Evolutionary conservation across 1,140 invertebrate species (phyloP).

Genomic region (Chelonus insularis): DNA sequence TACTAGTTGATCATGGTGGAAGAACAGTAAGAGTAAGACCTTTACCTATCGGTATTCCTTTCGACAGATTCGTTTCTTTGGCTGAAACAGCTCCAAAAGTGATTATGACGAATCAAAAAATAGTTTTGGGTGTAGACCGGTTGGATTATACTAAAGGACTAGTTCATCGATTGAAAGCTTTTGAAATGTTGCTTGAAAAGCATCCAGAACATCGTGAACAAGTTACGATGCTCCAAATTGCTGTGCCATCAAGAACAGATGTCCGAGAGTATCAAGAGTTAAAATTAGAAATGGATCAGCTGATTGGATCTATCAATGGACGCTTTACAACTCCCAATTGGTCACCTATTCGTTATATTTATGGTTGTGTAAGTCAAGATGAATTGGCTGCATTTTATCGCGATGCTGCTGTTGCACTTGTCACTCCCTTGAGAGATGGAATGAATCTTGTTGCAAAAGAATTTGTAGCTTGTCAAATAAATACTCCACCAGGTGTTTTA

Average conservation of each 20-base stretch:
- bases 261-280: constrained; percentile 89
- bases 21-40: constrained; percentile 80
- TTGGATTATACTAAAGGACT: constrained; percentile 91
- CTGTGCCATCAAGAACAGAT: constrained; percentile 86
- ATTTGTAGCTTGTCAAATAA: constrained; percentile 90
- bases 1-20: constrained; percentile 84
- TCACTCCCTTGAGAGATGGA: constrained; percentile 85
- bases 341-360: constrained; percentile 90
- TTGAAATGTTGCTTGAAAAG: constrained; percentile 81
- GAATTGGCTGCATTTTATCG: constrained; percentile 84
- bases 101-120: constrained; percentile 71
- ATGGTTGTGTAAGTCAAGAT: constrained; percentile 83
- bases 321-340: constrained; percentile 86
- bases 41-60: constrained; percentile 86
- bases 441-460: constrained; percentile 95
- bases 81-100: constrained; percentile 78
- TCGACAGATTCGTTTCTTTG: constrained; percentile 80
- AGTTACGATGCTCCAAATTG: constrained; percentile 78
- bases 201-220: constrained; percentile 85
- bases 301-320: constrained; percentile 86
- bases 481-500: constrained; percentile 81
- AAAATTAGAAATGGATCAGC: constrained; percentile 88
- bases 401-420: constrained; percentile 81
- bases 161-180: constrained; percentile 80
- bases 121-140: constrained; percentile 84